Evolutionary conservation across 2,888 invertebrate species (phyloP).

Genomic region (Drymonia ruficornis): DNA sequence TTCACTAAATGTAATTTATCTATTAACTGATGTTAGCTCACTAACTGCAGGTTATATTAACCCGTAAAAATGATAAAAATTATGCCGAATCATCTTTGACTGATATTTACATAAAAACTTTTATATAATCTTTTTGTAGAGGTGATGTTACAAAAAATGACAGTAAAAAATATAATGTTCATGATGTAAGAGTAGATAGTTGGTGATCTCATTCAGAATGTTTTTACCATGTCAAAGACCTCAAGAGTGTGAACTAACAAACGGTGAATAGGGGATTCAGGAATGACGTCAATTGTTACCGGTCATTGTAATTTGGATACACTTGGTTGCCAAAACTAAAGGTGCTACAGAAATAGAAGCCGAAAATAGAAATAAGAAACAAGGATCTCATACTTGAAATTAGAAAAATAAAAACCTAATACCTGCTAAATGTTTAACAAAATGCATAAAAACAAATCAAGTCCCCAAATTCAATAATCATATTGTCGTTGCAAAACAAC

Average conservation of each 20-base stretch:
- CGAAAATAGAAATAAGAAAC: background rate
- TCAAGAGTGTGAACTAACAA: background rate
- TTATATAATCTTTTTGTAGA: too few species aligned
- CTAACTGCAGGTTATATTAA: too few species aligned
- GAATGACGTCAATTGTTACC: background rate
- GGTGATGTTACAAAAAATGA: background rate
- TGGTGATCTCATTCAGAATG: constrained; percentile 1
- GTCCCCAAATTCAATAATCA: too few species aligned
- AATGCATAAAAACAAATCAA: too few species aligned
- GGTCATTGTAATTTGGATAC: constrained; percentile 1
- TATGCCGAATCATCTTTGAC: too few species aligned
- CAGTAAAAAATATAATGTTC: too few species aligned
- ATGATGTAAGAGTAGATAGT: background rate
- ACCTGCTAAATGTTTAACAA: too few species aligned
- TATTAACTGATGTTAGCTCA: too few species aligned
- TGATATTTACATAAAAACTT: too few species aligned
- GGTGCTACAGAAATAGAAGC: background rate
- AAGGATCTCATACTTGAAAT: too few species aligned
- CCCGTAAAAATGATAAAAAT: background rate
- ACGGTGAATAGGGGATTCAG: background rate
- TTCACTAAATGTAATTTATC: constrained; percentile 18
- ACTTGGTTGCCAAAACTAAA: background rate
- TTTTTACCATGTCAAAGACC: constrained; percentile 2
- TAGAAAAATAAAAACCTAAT: too few species aligned
- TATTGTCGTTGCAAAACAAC: too few species aligned